Percentiles rank a stretch among this genome's conserved stretches.
Evolutionary conservation across 2,888 invertebrate genomes (phyloP).

Genomic region (Scaptomyza polygonia): DNA sequence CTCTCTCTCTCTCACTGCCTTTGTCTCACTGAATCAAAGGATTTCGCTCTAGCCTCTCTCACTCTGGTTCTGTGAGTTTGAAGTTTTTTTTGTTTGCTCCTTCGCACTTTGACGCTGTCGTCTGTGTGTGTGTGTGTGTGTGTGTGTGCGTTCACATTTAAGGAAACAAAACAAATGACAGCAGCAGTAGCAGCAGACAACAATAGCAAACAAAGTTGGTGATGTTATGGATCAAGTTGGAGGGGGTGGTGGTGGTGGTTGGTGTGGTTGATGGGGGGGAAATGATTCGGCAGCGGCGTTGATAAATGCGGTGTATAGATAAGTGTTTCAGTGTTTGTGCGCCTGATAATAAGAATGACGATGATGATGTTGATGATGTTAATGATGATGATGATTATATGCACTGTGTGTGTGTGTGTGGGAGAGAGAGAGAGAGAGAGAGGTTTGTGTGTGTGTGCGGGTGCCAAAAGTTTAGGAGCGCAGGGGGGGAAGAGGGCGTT

Average conservation of each 20-base stretch:
- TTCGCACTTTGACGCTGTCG: constrained; percentile 23
- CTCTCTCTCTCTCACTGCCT: not conserved
- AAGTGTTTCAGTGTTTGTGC: constrained; percentile 49
- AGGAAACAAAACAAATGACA: constrained; percentile 65
- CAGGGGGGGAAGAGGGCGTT: constrained; percentile 48
- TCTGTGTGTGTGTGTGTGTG: constrained; percentile 9
- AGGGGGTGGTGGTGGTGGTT: constrained; percentile 2
- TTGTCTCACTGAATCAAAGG: constrained; percentile 14
- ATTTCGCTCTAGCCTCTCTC: not conserved
- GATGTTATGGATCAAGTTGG: constrained; percentile 51
- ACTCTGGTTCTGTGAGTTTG: constrained; percentile 5
- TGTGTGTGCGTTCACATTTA: constrained; percentile 54
- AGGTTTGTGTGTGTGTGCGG: constrained; percentile 33
- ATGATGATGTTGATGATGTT: constrained; percentile 13
- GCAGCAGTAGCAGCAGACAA: constrained; percentile 64
- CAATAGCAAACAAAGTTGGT: constrained; percentile 73
- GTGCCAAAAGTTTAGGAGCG: constrained; percentile 61
- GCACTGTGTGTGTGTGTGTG: not conserved
- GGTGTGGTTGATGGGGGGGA: constrained; percentile 18
- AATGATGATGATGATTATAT: constrained; percentile 41
- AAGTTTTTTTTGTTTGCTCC: constrained; percentile 58
- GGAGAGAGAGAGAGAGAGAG: constrained; percentile 7
- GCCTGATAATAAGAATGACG: constrained; percentile 16
- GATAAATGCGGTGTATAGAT: constrained; percentile 69
- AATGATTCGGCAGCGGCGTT: constrained; percentile 38